These are phyloP conservation scores for Megalops cyprinoides DNA, from an alignment of 2,797 vertebrate species.

Conservation along the genomic window DNA sequence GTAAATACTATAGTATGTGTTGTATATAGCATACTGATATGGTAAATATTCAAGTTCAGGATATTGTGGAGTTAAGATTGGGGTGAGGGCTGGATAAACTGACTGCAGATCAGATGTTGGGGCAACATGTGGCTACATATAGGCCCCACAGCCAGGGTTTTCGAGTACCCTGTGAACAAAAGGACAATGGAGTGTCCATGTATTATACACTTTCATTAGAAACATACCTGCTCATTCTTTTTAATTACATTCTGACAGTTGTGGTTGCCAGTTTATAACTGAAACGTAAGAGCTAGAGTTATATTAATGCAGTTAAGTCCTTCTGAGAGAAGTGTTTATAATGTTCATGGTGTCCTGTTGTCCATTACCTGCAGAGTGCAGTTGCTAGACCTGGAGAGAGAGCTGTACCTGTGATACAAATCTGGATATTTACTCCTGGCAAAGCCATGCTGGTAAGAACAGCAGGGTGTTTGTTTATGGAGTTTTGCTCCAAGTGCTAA, in stretches of 20 bases:
- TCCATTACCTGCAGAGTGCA: slow-evolving; percentile 26
- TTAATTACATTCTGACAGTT: background rate
- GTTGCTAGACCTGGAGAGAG: slow-evolving; percentile 18
- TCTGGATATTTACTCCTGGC: background rate
- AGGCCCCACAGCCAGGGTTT: background rate
- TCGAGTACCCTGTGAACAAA: background rate
- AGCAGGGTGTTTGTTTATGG: background rate
- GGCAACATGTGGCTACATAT: background rate
- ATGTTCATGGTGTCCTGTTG: background rate
- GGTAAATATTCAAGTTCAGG: too few relatives aligned
- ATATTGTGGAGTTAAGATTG: too few relatives aligned
- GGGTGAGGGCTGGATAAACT: background rate
- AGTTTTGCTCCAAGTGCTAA: background rate
- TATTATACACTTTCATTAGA: background rate
- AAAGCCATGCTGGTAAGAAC: background rate
- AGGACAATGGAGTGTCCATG: background rate
- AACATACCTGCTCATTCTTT: background rate
- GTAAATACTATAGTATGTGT: too few relatives aligned
- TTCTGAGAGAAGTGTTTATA: background rate
- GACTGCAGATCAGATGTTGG: background rate
- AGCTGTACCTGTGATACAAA: background rate
- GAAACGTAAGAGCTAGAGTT: background rate
- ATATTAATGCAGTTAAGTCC: background rate
- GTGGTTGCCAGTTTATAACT: background rate
- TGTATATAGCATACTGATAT: too few relatives aligned